Percentiles rank a stretch among this genome's conserved stretches.
phyloP scores from a whole-genome alignment of 2,888 invertebrate species.

The Mythimna ferrago region DNA sequence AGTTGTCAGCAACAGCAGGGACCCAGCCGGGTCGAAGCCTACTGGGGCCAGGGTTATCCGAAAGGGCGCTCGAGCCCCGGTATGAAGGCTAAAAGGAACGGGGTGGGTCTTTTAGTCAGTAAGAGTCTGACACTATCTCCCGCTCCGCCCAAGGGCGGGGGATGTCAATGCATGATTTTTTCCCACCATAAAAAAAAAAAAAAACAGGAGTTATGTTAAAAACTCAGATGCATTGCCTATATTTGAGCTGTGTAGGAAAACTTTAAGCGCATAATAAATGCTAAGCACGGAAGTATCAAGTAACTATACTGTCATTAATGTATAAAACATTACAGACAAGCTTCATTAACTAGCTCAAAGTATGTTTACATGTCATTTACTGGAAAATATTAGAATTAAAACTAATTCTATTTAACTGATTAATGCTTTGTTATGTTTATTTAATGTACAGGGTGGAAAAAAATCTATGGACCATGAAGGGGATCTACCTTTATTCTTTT shows the following conservation, averaged over 20 bases:
- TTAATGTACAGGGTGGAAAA: neutral
- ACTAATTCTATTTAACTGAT: neutral
- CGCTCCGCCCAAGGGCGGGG: too few relatives aligned
- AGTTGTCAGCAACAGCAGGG: too few relatives aligned
- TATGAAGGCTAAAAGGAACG: too few relatives aligned
- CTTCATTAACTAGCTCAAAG: constrained; percentile 36
- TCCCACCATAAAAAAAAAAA: too few relatives aligned
- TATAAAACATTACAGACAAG: constrained; percentile 33
- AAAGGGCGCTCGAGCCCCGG: too few relatives aligned
- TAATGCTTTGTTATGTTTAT: neutral
- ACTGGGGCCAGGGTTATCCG: too few relatives aligned
- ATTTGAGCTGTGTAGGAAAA: constrained; percentile 22
- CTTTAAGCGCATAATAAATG: constrained; percentile 21
- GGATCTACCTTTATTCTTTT: too few relatives aligned
- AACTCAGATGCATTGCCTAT: neutral
- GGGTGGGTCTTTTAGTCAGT: too few relatives aligned
- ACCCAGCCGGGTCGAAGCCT: too few relatives aligned
- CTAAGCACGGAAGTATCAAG: constrained; percentile 23
- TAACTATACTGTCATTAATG: neutral
- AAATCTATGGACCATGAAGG: too few relatives aligned
- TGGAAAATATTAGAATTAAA: constrained; percentile 23
- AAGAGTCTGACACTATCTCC: too few relatives aligned
- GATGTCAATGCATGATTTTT: too few relatives aligned
- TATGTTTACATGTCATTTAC: constrained; percentile 48
- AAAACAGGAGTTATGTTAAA: neutral